These are phyloP conservation scores for Zophobas atratus DNA, from an alignment of 1,140 invertebrate genomes.

Conservation along the genomic window DNA sequence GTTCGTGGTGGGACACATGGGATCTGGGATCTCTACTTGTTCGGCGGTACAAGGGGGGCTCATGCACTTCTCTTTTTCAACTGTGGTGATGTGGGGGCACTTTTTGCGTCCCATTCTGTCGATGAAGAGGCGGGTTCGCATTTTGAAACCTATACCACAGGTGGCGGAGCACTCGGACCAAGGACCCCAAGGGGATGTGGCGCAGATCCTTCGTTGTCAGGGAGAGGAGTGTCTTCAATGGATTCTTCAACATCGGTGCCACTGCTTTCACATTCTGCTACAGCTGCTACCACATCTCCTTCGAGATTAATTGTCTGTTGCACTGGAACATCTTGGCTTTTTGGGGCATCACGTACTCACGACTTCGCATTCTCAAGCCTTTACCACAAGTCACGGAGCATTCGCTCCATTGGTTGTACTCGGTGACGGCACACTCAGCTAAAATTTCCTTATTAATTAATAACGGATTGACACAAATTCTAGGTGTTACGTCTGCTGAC, in stretches of 20 bases:
- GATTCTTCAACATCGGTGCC: constrained; percentile 52
- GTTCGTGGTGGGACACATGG: constrained; percentile 77
- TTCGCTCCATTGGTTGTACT: constrained; percentile 82
- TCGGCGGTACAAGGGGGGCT: constrained; percentile 73
- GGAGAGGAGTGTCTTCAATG: constrained; percentile 63
- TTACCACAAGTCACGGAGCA: constrained; percentile 93
- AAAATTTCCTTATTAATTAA: constrained; percentile 49
- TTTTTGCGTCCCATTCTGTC: constrained; percentile 84
- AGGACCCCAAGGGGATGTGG: constrained; percentile 80
- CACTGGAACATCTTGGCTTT: constrained; percentile 85
- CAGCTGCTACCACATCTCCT: constrained; percentile 89
- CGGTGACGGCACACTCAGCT: constrained; percentile 85
- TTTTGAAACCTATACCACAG: constrained; percentile 85
- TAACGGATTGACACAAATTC: neutral
- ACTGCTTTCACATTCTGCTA: constrained; percentile 76
- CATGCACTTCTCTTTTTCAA: constrained; percentile 86
- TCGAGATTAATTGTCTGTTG: constrained; percentile 85
- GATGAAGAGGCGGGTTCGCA: constrained; percentile 81
- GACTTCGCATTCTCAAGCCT: constrained; percentile 85
- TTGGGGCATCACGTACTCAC: constrained; percentile 83
- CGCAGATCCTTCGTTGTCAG: constrained; percentile 74
- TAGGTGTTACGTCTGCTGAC: constrained; percentile 78
- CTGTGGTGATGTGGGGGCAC: constrained; percentile 78
- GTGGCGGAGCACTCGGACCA: constrained; percentile 89
- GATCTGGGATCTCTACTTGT: constrained; percentile 72